Evolutionary conservation across 2,797 vertebrate species (phyloP), one percentile per base, ranked within the genome.

Genomic region (Mormyrops boulengeri): DNA sequence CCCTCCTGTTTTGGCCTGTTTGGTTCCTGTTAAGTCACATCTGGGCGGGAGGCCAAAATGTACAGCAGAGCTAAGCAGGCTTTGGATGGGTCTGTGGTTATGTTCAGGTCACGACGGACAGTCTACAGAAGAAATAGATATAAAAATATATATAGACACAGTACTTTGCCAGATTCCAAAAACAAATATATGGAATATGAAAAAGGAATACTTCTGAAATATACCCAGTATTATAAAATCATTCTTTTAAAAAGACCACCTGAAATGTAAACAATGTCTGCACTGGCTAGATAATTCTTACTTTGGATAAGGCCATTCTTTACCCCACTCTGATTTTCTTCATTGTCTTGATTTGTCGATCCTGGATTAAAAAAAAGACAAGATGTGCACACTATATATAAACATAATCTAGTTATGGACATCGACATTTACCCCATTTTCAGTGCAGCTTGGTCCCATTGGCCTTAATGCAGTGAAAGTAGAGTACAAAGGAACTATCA

Each of bases 251-350:
- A 17, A 69, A 26, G 11, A 92, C 91, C 41, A 92, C 89, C 85
- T 88, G 90, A 14, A 87, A 88, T 92, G 91, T 86, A 89, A 91
- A 89, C 60, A 53, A 90, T 86, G 9, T 88, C 9, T n/a, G 90
- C 91, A 89, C 91, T 92, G 90, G 92, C 87, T 9, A 92, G 91
- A 91, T 90, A 88, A 88, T 89, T 89, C 94, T 96, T 95, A 95
- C 96, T 96, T 95, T 96, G 95, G 88, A 96, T 94, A 91, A 96
- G 95, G 92, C 90, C 95, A 92, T 95, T 96, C 93, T 95, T 95
- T 92, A 95, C 95, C 88, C 95, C 95, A 30, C 95, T 96, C 92
- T 94, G 95, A 91, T 92, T 92, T 73, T 95, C 95, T 88, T 95
- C 95, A 2, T 89, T 94, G 0, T 94, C 93, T 90, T 94, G 94